Evolutionary conservation across 2,888 invertebrate species (phyloP), one percentile per base, ranked within the genome.

Genomic region (Stenichneumon culpator): DNA sequence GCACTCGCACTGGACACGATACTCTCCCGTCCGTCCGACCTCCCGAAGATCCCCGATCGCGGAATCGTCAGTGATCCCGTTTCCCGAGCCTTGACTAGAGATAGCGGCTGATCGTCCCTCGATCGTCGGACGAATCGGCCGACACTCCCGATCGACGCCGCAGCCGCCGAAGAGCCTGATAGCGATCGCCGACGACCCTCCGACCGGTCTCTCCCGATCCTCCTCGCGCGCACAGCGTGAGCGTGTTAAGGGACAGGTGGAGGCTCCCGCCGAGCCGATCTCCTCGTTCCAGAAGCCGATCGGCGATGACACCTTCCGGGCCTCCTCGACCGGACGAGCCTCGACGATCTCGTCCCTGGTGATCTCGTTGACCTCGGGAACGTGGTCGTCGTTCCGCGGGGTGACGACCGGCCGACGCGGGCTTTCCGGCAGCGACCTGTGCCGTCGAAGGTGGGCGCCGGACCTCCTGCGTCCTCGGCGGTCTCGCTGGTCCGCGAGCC

Each of bases 51-150:
- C 32, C 1, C 7, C 16, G 28, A 11, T 67, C 6, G n/a, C 39
- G n/a, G 4, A 44, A 63, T 57, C 52, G 67, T 69, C 63, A 65
- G n/a, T 73, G 28, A 16, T 65, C 80, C 25, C 75, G 32, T n/a
- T 57, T 54, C 78, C 79, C 68, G 70, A 73, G 72, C 86, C 69
- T 84, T 88, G 88, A 88, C 88, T 88, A 88, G 88, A 88, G 81
- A 78, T 82, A 69, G 77, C 83, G 70, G 81, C 82, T 63, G 84
- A 80, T 68, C 63, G 32, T 68, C 65, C 54, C 50, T 22, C 78
- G 50, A 60, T 52, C 22, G 54, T 54, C 19, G 68, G 73, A 52
- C 50, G 54, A 0, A 60, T 50, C 72, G 67, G 16, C 50, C 67
- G 50, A 16, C 60, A 7, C 52, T 74, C 50, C 14, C n/a, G 67